Evolutionary conservation across 2,113 vertebrate species (phyloP).

Genomic region (Mandrillus leucophaeus): DNA sequence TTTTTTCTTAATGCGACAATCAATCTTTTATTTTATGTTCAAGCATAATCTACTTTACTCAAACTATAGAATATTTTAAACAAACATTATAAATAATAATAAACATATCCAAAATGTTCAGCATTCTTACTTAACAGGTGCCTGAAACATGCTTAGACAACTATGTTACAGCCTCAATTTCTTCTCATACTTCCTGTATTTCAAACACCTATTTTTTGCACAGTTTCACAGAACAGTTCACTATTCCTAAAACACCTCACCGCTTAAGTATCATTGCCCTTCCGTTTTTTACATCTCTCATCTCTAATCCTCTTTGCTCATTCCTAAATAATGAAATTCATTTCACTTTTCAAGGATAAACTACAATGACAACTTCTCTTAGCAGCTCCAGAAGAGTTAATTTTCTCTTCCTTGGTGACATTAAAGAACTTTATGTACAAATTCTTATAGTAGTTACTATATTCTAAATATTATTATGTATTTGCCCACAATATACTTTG

Average conservation of each 20-base stretch:
- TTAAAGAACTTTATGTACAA: neutral
- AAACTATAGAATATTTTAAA: neutral
- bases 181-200: neutral
- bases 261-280: no score
- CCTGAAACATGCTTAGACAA: neutral
- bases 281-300: neutral
- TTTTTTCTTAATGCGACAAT: neutral
- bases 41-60: neutral
- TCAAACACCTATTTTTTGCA: neutral
- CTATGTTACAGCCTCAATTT: neutral
- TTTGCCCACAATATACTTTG: neutral
- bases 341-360: neutral
- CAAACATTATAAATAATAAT: neutral
- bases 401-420: neutral
- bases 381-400: neutral
- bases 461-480: neutral
- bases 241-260: neutral
- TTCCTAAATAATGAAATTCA: neutral
- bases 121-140: neutral
- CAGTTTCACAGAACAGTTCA: neutral
- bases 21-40: neutral
- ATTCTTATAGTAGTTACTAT: neutral
- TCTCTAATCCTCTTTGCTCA: neutral
- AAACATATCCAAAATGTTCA: neutral
- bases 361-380: neutral